These are phyloP conservation scores for Percopsis omiscomaycus DNA, from an alignment of 2,797 vertebrate species.

Conservation along the genomic window DNA sequence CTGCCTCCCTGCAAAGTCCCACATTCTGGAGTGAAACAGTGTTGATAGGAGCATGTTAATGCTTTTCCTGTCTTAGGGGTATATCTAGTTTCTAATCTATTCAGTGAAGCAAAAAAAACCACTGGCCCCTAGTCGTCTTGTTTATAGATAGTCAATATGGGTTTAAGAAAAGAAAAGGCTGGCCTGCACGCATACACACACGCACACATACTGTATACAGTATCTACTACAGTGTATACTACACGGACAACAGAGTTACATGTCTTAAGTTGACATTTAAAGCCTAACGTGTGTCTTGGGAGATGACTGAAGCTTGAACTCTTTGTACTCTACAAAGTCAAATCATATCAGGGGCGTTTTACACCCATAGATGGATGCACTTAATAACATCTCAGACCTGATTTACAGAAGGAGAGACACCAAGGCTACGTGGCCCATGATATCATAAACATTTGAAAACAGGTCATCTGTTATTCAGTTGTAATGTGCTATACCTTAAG, in stretches of 20 bases:
- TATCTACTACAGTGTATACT: no score
- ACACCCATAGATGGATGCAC: conserved; percentile 25
- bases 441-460: background rate
- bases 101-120: no score
- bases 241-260: no score
- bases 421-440: background rate
- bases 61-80: no score
- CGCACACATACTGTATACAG: no score
- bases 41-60: no score
- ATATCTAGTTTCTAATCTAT: no score
- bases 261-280: conserved; percentile 13
- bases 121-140: no score
- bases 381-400: conserved; percentile 32
- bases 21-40: conserved; percentile 11
- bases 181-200: background rate
- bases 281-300: conserved; percentile 8
- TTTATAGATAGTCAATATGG: background rate
- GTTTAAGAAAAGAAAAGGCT: conserved; percentile 1
- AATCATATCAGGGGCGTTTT: conserved; percentile 33
- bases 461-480: no score
- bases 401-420: conserved; percentile 10
- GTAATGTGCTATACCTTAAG: no score
- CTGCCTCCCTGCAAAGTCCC: conserved; percentile 25
- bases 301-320: conserved; percentile 42
- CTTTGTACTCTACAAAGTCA: conserved; percentile 26